Evolutionary conservation across 1,140 invertebrate genomes (phyloP), one percentile per base, ranked within the genome.

Genomic region (Neodiprion lecontei): DNA sequence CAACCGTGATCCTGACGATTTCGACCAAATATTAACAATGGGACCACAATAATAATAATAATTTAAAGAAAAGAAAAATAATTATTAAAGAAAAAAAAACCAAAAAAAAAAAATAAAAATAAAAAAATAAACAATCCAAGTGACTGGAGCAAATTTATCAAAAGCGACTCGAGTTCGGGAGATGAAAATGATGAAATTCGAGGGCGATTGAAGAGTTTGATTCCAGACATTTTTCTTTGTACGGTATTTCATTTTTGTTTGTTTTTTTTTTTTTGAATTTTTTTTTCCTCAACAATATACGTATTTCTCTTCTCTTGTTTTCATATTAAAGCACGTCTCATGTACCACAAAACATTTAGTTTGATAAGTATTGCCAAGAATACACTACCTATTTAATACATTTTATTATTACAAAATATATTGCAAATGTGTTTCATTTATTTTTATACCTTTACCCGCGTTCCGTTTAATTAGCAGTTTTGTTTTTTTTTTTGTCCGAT

Each of bases 301-400:
- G n/a, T 61, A 14, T 61, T 61, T 61, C n/a, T 61, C n/a, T 61
- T 61, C 53, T 61, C n/a, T 17, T 61, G 70, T 77, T 77, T 76
- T 69, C 73, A 50, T 71, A 11, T 61, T 61, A 75, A 77, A 81
- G 72, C 75, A 77, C 75, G 83, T 86, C 84, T 84, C 83, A 85
- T 86, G 80, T 84, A 84, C 82, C 78, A 83, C 82, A 75, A 79
- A 78, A 77, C 77, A 84, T 80, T 77, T 87, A 87, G 80, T 84
- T 85, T 83, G 75, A 83, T 86, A 85, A 85, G 81, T 86, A 87
- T 86, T 85, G 85, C 84, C 83, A 85, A 85, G 77, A 81, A 84
- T 84, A 84, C 84, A 82, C 84, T 85, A 86, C 80, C 81, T 87
- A 87, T 87, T 87, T 87, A 87, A 87, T 87, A 87, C 86, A 87